These are phyloP conservation scores for Saguinus midas DNA, from an alignment of 2,113 vertebrate species.

Conservation along the genomic window DNA sequence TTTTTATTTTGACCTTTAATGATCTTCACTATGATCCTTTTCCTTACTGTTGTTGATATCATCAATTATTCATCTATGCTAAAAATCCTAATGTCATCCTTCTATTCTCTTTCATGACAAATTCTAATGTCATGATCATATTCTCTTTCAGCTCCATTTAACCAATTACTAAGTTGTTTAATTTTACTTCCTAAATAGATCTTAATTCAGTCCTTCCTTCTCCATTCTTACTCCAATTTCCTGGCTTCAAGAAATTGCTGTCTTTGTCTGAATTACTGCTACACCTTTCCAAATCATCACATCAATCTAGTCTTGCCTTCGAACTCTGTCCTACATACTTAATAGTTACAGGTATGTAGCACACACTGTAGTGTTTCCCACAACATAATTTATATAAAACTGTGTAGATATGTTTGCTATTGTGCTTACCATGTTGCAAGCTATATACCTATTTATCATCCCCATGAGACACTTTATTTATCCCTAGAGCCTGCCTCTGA, in stretches of 20 bases:
- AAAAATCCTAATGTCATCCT: neutral
- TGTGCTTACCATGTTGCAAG: neutral
- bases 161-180: neutral
- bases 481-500: too few relatives aligned
- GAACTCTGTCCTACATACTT: neutral
- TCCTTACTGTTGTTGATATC: neutral
- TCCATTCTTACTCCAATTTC: neutral
- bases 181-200: neutral
- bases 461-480: neutral
- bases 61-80: neutral
- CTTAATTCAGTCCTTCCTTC: neutral
- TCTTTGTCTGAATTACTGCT: neutral
- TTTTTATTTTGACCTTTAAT: neutral
- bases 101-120: neutral
- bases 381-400: neutral
- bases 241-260: neutral
- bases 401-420: neutral
- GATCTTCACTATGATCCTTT: neutral
- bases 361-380: neutral
- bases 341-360: neutral
- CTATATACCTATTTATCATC: neutral
- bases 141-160: neutral
- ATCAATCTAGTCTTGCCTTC: neutral
- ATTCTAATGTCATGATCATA: neutral
- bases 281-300: neutral